A percentile compares a stretch with the other conserved stretches of the same genome.
These are phyloP conservation scores for Epsilonema sp. DNA, from an alignment of 2,888 invertebrate species.

Conservation along the genomic window DNA sequence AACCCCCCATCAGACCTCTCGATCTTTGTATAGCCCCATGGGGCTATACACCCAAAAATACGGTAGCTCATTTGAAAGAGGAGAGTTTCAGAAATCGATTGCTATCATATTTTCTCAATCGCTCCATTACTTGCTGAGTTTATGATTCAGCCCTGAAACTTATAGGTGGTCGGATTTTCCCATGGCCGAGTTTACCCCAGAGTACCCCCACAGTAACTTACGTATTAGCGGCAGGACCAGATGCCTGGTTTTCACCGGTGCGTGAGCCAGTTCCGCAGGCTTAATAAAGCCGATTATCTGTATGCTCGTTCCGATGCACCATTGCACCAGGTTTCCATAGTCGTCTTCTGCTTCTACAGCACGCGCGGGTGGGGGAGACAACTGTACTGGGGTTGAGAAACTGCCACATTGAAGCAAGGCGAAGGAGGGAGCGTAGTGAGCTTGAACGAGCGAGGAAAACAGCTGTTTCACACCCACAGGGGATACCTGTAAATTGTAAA, in stretches of 20 bases:
- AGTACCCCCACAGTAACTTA: too few relatives aligned
- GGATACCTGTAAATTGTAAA: too few relatives aligned
- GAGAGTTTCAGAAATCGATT: too few relatives aligned
- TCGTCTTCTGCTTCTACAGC: neutral
- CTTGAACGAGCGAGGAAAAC: neutral
- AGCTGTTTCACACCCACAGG: neutral
- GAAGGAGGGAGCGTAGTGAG: neutral
- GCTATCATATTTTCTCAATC: too few relatives aligned
- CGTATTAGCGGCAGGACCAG: neutral
- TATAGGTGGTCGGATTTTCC: too few relatives aligned
- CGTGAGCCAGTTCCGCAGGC: neutral
- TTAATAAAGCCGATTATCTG: neutral
- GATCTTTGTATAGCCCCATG: too few relatives aligned
- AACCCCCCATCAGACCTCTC: too few relatives aligned
- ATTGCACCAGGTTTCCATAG: neutral
- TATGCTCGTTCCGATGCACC: neutral
- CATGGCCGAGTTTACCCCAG: too few relatives aligned
- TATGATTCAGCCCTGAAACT: too few relatives aligned
- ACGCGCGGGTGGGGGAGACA: neutral
- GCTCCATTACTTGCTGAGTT: too few relatives aligned
- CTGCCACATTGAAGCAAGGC: neutral
- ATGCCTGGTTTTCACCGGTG: neutral
- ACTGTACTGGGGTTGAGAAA: neutral
- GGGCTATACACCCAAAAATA: too few relatives aligned
- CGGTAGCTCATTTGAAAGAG: too few relatives aligned